Evolutionary conservation across 2,797 vertebrate genomes (phyloP), one percentile per base, ranked within the genome.

Genomic region (Sardinella longiceps): DNA sequence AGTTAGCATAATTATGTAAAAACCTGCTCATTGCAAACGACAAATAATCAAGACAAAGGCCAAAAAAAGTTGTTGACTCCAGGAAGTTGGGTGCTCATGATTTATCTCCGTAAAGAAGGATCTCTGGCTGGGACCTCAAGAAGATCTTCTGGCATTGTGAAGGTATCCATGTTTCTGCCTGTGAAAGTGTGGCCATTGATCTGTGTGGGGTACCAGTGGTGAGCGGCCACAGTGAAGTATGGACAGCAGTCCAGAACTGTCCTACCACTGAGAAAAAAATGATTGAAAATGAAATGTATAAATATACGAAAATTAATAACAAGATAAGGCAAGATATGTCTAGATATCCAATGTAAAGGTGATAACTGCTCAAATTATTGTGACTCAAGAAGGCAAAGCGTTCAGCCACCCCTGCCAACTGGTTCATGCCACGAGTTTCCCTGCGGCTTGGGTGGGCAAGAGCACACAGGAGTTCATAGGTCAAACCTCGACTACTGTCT

Each of bases 101-200:
- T n/a, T n/a, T n/a, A n/a, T n/a, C n/a, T n/a, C n/a, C n/a, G n/a
- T n/a, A n/a, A n/a, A n/a, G n/a, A n/a, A n/a, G n/a, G n/a, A n/a
- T n/a, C n/a, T n/a, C n/a, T n/a, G 63, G 93, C 87, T 7, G 96
- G 95, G 28, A 97, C 94, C 4, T 96, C 85, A 86, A 99, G 91
- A 51, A 99, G 92, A 23, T 86, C 92, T 66, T 97, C 95, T 6
- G 98, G 97, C 85, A 98, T 92, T 92, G 93, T 96, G 88, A 99
- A 95, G 85, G 95, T 97, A 93, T 99, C 98, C 0, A 92, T 94
- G 82, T 98, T 97, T 85, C 92, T 96, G 85, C 98, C 98, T 87
- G 94, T 95, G 94, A 98, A 98, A 87, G 91, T 97, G 89, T 98
- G 94, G 9, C 97, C 97, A 86, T 98, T 99, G 91, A 99, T 98